Conservation (phyloP, 2,888 invertebrate species). For the Lepidocyrtoides sp. region DNA sequence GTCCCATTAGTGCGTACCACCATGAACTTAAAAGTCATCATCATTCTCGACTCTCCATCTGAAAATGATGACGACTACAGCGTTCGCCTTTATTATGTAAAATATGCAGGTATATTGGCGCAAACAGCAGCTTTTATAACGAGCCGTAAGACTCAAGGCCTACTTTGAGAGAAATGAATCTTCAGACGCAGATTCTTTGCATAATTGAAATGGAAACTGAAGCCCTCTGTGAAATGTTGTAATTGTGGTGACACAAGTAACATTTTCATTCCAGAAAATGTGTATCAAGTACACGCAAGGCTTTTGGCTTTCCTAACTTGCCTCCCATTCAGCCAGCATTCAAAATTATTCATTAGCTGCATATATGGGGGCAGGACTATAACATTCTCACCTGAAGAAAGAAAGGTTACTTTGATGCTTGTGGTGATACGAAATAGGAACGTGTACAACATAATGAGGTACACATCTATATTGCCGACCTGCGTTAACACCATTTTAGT, state of each 20-base stretch:
- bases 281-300: too few species aligned
- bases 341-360: too few species aligned
- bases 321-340: too few species aligned
- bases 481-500: too few species aligned
- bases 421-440: too few species aligned
- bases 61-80: neutral
- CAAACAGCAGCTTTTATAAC: neutral
- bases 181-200: neutral
- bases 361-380: too few species aligned
- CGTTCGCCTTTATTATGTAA: neutral
- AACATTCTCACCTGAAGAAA: too few species aligned
- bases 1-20: neutral
- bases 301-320: too few species aligned
- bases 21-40: neutral
- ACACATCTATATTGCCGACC: too few species aligned
- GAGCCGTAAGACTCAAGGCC: neutral
- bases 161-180: neutral
- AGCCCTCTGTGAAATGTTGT: neutral
- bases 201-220: neutral
- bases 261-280: too few species aligned
- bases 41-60: constrained; percentile 5
- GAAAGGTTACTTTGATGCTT: too few species aligned
- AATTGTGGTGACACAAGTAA: neutral
- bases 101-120: neutral
- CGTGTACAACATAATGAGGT: too few species aligned